A percentile compares a stretch with the other conserved stretches of the same genome.
These are phyloP conservation scores for Alloscopus bannaensis DNA, from an alignment of 2,888 invertebrate genomes.

Conservation along the genomic window DNA sequence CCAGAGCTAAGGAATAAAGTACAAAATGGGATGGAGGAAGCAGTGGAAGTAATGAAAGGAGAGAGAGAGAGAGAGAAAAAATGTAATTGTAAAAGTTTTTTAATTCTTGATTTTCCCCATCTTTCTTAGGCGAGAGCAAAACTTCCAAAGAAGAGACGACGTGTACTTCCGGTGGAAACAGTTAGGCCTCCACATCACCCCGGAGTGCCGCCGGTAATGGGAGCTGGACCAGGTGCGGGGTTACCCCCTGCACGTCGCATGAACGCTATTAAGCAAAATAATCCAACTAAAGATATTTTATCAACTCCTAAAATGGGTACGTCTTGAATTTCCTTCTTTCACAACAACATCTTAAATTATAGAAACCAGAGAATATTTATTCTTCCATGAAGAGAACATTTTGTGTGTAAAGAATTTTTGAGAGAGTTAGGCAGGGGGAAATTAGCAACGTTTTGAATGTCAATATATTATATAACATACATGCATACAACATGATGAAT, in stretches of 20 bases:
- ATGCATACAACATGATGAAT: not conserved
- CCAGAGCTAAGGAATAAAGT: too few relatives aligned
- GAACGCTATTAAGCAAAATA: conserved; percentile 92
- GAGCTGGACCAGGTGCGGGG: conserved; percentile 74
- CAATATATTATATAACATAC: too few relatives aligned
- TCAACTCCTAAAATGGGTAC: conserved; percentile 86
- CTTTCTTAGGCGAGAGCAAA: conserved; percentile 96
- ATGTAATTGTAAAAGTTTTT: conserved; percentile 63
- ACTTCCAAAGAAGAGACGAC: conserved; percentile 97
- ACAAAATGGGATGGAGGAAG: conserved; percentile 19
- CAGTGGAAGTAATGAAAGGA: conserved; percentile 36
- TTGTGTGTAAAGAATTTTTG: too few relatives aligned
- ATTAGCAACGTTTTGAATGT: too few relatives aligned
- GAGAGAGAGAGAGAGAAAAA: too few relatives aligned
- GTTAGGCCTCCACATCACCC: conserved; percentile 83
- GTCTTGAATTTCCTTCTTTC: conserved; percentile 73
- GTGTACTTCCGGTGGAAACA: conserved; percentile 97
- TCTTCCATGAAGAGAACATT: not conserved
- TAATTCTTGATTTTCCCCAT: conserved; percentile 53
- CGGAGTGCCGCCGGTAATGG: conserved; percentile 76
- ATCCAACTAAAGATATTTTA: conserved; percentile 85
- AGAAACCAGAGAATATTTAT: not conserved
- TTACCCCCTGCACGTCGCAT: conserved; percentile 77
- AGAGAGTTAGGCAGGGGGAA: not conserved
- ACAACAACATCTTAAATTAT: conserved; percentile 7